Base-by-base conservation (phyloP, 1,140 invertebrate species). In the Gonioctena quinquepunctata region DNA sequence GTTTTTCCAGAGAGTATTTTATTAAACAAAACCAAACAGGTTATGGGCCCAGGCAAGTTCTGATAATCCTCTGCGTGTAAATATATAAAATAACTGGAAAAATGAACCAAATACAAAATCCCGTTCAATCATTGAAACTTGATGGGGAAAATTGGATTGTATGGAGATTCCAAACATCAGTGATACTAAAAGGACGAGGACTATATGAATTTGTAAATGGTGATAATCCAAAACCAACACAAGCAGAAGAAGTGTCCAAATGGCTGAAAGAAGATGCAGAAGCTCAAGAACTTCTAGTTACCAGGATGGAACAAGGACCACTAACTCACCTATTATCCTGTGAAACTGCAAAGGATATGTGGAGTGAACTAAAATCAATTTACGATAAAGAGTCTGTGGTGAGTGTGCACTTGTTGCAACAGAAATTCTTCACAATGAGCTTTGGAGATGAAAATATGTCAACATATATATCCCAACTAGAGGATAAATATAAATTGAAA, bases 401-500 rank as follows among this genome's bases (percentile, higher is more conserved):
- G 6, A 70, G 68, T 57, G 56, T 33, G 16, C 61, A 70, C 52
- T 65, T 70, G 25, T 49, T 70, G 16, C 33, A 70, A 25, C 48
- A 56, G 21, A 50, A 56, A n/a, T 69, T 69, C 26, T 64, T 48
- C 18, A 68, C 11, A 11, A 7, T 63, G 13, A 21, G 19, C 7
- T 62, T 64, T 67, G 33, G 65, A 28, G 68, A 48, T 33, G 33
- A 22, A 61, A 67, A 52, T 26, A 77, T 71, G 69, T 62, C 56
- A 3, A 49, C 64, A 2, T 75, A 75, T 23, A 65, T 80, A 21
- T 76, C 75, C 3, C 73, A 75, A 49, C 64, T 79, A 28, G 72
- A 78, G 21, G 74, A 81, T 21, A 62, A 71, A 33, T 69, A 62
- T 59, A 64, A 77, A 19, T 64, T 80, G 8, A 78, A 77, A 70